These are phyloP conservation scores for Archaeoteleia sp. DNA, from an alignment of 2,888 invertebrate species.

Conservation along the genomic window DNA sequence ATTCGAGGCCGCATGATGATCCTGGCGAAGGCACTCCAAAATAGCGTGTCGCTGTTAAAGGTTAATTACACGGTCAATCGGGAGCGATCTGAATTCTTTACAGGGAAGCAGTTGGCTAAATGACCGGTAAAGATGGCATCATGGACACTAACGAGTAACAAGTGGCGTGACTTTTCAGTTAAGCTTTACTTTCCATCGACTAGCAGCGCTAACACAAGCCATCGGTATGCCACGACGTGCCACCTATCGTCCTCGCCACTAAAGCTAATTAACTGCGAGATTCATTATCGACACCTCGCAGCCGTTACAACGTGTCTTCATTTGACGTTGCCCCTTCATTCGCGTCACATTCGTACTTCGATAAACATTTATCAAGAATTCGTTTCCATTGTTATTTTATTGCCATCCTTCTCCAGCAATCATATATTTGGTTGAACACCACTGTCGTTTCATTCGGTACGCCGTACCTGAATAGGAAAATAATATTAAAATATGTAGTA, in stretches of 20 bases:
- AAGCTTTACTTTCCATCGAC: constrained; percentile 61
- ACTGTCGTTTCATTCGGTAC: too few species aligned
- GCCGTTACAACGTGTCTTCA: constrained; percentile 62
- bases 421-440: too few species aligned
- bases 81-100: constrained; percentile 57
- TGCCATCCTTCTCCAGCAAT: too few species aligned
- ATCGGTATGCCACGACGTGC: constrained; percentile 70
- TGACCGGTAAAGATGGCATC: constrained; percentile 69
- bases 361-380: too few species aligned
- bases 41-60: constrained; percentile 21
- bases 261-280: constrained; percentile 71
- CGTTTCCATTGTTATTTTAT: too few species aligned
- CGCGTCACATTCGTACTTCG: constrained; percentile 14
- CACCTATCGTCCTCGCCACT: constrained; percentile 66
- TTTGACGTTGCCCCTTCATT: constrained; percentile 56
- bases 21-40: neutral
- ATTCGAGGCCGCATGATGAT: too few species aligned
- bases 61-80: constrained; percentile 66
- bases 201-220: constrained; percentile 48
- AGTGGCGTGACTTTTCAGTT: constrained; percentile 68
- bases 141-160: constrained; percentile 59
- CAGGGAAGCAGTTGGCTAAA: constrained; percentile 39
- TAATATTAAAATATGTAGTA: too few species aligned
- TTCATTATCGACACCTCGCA: constrained; percentile 70
- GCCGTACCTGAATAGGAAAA: too few species aligned